These are phyloP conservation scores for Cepaea hortensis DNA, from an alignment of 2,888 invertebrate species.

Conservation along the genomic window DNA sequence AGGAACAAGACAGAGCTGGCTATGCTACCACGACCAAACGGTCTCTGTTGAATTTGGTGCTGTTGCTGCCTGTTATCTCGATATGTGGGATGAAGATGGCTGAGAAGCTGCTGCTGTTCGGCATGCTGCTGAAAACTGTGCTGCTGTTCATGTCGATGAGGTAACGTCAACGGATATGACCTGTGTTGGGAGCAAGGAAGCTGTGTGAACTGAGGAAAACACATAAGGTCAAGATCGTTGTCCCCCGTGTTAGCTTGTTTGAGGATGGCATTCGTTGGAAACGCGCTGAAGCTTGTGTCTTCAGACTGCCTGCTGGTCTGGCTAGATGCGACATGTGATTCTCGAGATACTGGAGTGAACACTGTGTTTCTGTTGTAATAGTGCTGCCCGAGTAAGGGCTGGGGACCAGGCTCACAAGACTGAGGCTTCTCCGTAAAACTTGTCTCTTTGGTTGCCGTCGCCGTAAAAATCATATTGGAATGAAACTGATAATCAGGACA, in stretches of 20 bases:
- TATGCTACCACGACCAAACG: neutral
- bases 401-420: neutral
- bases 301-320: neutral
- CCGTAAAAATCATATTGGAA: slow-evolving; percentile 35
- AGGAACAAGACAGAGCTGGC: slow-evolving; percentile 3
- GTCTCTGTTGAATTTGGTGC: neutral
- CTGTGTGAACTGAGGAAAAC: slow-evolving; percentile 14
- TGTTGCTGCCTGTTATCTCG: slow-evolving; percentile 7
- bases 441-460: slow-evolving; percentile 7
- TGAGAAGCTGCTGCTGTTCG: slow-evolving; percentile 8
- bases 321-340: neutral
- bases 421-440: slow-evolving; percentile 18
- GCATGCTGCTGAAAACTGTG: slow-evolving; percentile 3
- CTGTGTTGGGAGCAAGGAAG: slow-evolving; percentile 5
- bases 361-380: slow-evolving; percentile 31
- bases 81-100: neutral
- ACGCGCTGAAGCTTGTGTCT: neutral
- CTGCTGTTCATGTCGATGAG: neutral
- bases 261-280: neutral
- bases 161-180: neutral
- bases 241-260: neutral
- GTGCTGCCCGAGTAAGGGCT: neutral
- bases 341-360: neutral
- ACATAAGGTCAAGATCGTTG: slow-evolving; percentile 13
- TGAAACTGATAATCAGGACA: slow-evolving; percentile 15